A percentile compares a stretch with the other conserved stretches of the same genome.
Conservation (phyloP, 1,140 invertebrate genomes). For the Maniola jurtina region DNA sequence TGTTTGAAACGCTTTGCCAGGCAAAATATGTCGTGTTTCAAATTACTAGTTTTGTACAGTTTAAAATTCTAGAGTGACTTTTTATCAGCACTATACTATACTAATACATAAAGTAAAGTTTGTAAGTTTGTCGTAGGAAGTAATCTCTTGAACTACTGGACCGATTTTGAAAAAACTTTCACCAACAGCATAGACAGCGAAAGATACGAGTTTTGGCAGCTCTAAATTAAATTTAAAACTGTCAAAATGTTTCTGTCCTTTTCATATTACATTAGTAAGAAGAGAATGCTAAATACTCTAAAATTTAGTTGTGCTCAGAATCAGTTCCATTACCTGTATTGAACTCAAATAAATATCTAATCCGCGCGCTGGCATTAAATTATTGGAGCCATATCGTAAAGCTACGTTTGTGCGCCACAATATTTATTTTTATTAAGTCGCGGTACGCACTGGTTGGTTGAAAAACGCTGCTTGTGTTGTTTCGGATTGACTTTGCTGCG, state of each 20-base stretch:
- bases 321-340: conserved; percentile 36
- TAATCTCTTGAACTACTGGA: no score
- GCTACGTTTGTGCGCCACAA: conserved; percentile 50
- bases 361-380: conserved; percentile 56
- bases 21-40: not conserved
- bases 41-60: not conserved
- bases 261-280: no score
- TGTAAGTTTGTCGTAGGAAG: no score
- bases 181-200: no score
- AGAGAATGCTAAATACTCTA: no score
- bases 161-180: no score
- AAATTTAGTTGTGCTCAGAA: no score
- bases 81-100: not conserved
- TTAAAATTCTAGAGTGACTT: not conserved
- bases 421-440: conserved; percentile 67
- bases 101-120: no score
- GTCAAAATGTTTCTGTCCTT: no score
- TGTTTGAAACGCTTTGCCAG: not conserved
- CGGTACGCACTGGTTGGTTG: conserved; percentile 33
- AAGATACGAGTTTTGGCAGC: no score
- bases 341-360: conserved; percentile 67
- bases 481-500: no score
- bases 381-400: conserved; percentile 66
- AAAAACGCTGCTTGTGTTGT: conserved; percentile 31
- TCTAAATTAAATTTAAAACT: no score